Evolutionary conservation across 1,140 invertebrate genomes (phyloP).

Genomic region (Tenebrio molitor): DNA sequence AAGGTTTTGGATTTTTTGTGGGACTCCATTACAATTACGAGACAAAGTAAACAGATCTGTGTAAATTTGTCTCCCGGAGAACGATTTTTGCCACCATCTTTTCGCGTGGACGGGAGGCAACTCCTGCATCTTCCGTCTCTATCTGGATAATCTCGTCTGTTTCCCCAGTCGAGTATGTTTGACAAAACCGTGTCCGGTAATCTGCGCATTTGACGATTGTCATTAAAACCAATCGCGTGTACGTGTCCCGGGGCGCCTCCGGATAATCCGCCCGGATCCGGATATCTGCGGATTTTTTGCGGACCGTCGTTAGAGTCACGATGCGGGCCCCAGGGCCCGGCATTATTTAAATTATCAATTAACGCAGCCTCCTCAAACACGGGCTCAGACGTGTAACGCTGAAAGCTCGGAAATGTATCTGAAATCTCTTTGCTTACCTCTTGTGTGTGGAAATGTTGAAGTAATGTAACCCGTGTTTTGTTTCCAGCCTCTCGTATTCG

Average conservation of each 20-base stretch:
- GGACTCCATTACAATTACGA: no score
- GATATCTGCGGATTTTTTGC: neutral
- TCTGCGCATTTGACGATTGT: neutral
- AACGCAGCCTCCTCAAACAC: neutral
- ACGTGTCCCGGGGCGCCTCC: neutral
- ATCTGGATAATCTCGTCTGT: no score
- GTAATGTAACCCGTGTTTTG: slow-evolving; percentile 61
- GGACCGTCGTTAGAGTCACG: neutral
- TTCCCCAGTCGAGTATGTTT: no score
- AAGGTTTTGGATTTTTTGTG: no score
- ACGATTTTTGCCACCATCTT: no score
- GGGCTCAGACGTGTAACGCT: neutral
- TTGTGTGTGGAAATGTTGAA: neutral
- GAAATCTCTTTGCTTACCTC: neutral
- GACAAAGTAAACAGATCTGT: no score
- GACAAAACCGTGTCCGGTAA: no score
- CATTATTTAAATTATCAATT: slow-evolving; percentile 12
- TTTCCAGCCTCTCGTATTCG: slow-evolving; percentile 95
- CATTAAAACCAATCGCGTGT: neutral
- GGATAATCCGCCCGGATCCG: no score
- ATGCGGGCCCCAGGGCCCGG: neutral
- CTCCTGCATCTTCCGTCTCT: no score
- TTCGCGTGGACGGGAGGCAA: no score
- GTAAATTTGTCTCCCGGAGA: no score
- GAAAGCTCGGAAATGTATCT: slow-evolving; percentile 1